A percentile compares a stretch with the other conserved stretches of the same genome.
Evolutionary conservation across 2,888 invertebrate species (phyloP).

Genomic region (Lumbricus terrestris): DNA sequence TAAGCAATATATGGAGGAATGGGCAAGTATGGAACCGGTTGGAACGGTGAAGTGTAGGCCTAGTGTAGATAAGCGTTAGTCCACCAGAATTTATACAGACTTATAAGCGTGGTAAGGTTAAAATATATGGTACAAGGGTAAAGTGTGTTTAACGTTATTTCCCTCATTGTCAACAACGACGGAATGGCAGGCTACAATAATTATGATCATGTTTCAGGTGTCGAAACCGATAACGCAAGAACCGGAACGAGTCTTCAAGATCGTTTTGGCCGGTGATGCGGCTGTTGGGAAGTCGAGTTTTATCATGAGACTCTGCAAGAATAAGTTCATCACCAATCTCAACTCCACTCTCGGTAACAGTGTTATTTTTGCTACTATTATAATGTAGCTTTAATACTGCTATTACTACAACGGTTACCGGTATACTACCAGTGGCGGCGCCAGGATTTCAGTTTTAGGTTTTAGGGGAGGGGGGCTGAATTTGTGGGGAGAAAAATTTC

Average conservation of each 20-base stretch:
- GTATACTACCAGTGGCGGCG: no score
- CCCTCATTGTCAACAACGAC: background rate
- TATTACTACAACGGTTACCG: background rate
- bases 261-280: slow-evolving; percentile 68
- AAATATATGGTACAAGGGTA: background rate
- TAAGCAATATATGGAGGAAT: no score
- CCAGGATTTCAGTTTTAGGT: no score
- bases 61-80: no score
- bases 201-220: background rate
- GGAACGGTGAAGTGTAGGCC: no score
- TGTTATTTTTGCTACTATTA: background rate
- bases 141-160: background rate
- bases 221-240: slow-evolving; percentile 33
- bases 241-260: slow-evolving; percentile 66
- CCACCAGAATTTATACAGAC: no score
- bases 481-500: no score
- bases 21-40: no score
- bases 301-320: slow-evolving; percentile 66
- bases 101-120: background rate
- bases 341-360: slow-evolving; percentile 65
- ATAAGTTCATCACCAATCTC: slow-evolving; percentile 63
- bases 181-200: background rate
- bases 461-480: no score
- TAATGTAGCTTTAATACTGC: background rate
- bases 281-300: slow-evolving; percentile 68